Base-by-base conservation (phyloP, 1,140 invertebrate genomes). In the Pteromalus puparum region DNA sequence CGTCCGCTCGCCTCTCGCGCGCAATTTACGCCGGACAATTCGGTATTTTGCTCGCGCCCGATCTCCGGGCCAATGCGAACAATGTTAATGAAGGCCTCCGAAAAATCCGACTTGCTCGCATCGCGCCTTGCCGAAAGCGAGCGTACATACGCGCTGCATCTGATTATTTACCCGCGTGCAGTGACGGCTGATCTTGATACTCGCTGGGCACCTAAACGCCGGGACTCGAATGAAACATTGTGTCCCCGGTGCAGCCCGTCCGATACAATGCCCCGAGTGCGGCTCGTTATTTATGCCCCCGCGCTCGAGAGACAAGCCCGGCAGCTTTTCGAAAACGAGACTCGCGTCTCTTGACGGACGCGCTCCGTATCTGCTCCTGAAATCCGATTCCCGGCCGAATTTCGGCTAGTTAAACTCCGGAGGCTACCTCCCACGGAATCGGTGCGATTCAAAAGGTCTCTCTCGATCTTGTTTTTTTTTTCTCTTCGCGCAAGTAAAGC, bases 131-230 rank as follows among this genome's bases (percentile, higher is more conserved):
- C n/a, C n/a, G n/a, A n/a, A n/a, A n/a, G n/a, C n/a, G n/a, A n/a
- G n/a, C n/a, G n/a, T n/a, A n/a, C n/a, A n/a, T n/a, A n/a, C n/a
- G n/a, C 72, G 18, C 48, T 78, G 80, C 88, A 88, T 89, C 88
- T 86, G 88, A 88, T 89, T 87, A 88, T 89, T 89, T 86, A 88
- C 78, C 88, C 46, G 46, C 46, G 82, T 13, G 46, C 1, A 80
- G 76, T 15, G 88, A 89, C 86, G 85, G 84, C 18, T 85, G 86
- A 89, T 89, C 88, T 89, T 89, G 88, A 89, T 89, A 88, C 76
- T 46, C 84, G 83, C 73, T 24, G 82, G 81, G 34, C 85, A 85
- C 83, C 87, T 88, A 88, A 89, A 89, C 30, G 30, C 4, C 30
- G 30, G 30, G 30, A 85, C 30, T 73, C 82, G 86, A 88, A 88